Conservation (phyloP, 2,797 vertebrate genomes). For the Merluccius polli region DNA sequence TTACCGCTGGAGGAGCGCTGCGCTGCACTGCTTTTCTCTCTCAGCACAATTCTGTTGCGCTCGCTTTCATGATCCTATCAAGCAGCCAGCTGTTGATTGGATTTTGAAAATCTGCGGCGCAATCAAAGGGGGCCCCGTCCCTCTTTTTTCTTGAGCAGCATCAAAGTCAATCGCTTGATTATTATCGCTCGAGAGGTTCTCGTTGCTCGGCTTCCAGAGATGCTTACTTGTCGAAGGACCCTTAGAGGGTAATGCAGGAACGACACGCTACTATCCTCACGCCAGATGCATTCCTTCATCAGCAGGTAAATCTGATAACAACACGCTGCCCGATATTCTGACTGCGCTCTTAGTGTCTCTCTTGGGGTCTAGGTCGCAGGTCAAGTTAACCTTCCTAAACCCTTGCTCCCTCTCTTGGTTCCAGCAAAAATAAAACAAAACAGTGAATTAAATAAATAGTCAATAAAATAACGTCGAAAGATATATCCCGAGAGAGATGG, state of each 20-base stretch:
- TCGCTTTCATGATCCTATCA: not conserved
- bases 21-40: not conserved
- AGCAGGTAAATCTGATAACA: not conserved
- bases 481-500: too few relatives aligned
- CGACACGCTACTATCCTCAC: not conserved
- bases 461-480: not conserved
- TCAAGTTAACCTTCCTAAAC: slow-evolving; percentile 27
- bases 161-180: not conserved
- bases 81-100: not conserved
- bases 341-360: not conserved
- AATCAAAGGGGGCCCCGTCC: not conserved
- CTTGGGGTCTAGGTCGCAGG: not conserved
- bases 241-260: not conserved
- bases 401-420: slow-evolving; percentile 40
- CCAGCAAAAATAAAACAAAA: slow-evolving; percentile 43
- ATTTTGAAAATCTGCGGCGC: not conserved
- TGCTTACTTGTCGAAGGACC: not conserved
- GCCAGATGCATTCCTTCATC: not conserved
- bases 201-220: too few relatives aligned
- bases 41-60: not conserved
- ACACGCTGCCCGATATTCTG: too few relatives aligned
- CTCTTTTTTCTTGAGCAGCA: not conserved
- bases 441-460: slow-evolving; percentile 4
- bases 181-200: not conserved
- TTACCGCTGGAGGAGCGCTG: too few relatives aligned